phyloP scores from a whole-genome alignment of 2,888 invertebrate genomes.

The Hyposoter didymator region DNA sequence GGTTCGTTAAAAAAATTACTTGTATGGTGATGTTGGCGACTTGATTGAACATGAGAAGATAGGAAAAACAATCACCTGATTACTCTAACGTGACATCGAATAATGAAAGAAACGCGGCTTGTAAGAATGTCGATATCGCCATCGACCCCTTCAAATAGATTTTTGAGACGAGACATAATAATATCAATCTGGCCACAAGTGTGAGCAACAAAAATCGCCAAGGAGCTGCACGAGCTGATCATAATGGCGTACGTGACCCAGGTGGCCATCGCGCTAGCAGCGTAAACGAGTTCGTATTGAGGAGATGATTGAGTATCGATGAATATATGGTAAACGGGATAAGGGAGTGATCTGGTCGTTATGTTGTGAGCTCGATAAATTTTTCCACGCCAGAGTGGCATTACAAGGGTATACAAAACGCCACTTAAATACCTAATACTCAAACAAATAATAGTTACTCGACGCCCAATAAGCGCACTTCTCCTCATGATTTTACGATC shows the following conservation, averaged over 20 bases:
- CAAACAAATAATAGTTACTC: no score
- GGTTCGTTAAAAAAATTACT: background rate
- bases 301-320: conserved; percentile 69
- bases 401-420: no score
- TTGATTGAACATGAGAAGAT: background rate
- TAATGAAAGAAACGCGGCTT: conserved; percentile 66
- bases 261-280: conserved; percentile 65
- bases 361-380: conserved; percentile 45
- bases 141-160: conserved; percentile 44
- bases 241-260: conserved; percentile 67
- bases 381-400: no score
- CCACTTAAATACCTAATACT: no score
- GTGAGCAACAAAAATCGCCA: conserved; percentile 72
- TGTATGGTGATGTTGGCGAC: conserved; percentile 17
- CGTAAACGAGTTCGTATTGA: conserved; percentile 72
- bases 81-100: conserved; percentile 69
- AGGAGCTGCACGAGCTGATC: conserved; percentile 69
- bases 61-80: conserved; percentile 69
- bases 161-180: conserved; percentile 61
- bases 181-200: conserved; percentile 72
- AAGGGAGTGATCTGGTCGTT: conserved; percentile 64
- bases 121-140: conserved; percentile 23
- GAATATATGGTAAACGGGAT: conserved; percentile 66
- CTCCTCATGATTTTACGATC: no score
- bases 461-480: no score